Evolutionary conservation across 2,888 invertebrate genomes (phyloP).

Genomic region (Meta bourneti): DNA sequence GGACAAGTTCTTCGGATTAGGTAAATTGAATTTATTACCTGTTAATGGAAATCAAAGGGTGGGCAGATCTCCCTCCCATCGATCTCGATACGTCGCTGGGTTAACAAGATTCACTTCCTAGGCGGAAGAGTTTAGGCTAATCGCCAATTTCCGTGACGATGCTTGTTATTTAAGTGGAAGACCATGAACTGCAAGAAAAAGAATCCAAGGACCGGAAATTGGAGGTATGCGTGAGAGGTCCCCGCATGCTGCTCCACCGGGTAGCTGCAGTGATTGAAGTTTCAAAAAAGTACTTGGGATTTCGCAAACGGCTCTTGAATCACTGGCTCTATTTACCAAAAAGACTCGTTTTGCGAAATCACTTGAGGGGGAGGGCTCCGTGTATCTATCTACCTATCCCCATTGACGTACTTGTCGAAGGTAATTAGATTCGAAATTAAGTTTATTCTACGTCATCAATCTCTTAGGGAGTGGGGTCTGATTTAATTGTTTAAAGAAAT

Average conservation of each 20-base stretch:
- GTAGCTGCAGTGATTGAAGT: neutral
- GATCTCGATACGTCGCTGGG: slow-evolving; percentile 55
- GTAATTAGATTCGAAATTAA: too few relatives aligned
- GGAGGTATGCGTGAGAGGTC: slow-evolving; percentile 35
- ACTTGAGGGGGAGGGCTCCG: too few relatives aligned
- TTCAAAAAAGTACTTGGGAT: neutral
- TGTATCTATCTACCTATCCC: too few relatives aligned
- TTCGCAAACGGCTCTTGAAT: too few relatives aligned
- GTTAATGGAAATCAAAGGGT: slow-evolving; percentile 60
- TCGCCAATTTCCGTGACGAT: slow-evolving; percentile 72
- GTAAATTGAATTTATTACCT: slow-evolving; percentile 67
- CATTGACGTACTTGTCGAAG: too few relatives aligned
- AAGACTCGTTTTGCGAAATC: too few relatives aligned
- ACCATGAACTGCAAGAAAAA: slow-evolving; percentile 23
- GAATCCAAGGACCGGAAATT: slow-evolving; percentile 43
- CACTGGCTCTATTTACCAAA: too few relatives aligned
- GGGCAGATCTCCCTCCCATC: slow-evolving; percentile 37
- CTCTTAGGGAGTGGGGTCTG: too few relatives aligned
- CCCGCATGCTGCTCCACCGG: neutral
- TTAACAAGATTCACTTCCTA: slow-evolving; percentile 69
- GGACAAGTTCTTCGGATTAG: slow-evolving; percentile 36
- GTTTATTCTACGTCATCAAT: too few relatives aligned
- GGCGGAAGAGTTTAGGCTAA: slow-evolving; percentile 60
- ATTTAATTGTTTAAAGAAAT: too few relatives aligned
- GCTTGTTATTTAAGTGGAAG: slow-evolving; percentile 57